Evolutionary conservation across 35 echinoderm and acorn worm genomes (phyloP).

Genomic region (Diadema setosum): DNA sequence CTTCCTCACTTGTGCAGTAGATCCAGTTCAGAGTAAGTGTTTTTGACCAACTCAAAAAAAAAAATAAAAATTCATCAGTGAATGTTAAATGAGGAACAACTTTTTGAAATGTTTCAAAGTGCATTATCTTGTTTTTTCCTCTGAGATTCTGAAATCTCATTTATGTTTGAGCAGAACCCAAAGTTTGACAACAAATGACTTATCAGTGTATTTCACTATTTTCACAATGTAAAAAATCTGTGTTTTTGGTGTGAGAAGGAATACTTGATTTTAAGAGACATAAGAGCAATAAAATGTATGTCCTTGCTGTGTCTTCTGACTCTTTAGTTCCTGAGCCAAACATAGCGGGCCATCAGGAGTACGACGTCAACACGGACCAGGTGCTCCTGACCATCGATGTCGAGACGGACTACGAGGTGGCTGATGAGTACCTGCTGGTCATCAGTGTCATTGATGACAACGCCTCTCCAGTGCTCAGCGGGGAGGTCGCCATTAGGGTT

Average conservation of each 20-base stretch:
- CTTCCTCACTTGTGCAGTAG: slow-evolving; percentile 45
- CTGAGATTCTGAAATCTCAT: too few species aligned
- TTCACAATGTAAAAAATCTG: too few species aligned
- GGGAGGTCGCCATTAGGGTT: slow-evolving; percentile 71
- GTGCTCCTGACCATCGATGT: slow-evolving; percentile 62
- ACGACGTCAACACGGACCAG: slow-evolving; percentile 58
- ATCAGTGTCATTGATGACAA: slow-evolving; percentile 65
- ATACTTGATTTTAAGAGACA: too few species aligned
- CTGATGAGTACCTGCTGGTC: slow-evolving; percentile 44
- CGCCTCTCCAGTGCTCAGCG: slow-evolving; percentile 47
- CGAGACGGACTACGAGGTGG: slow-evolving; percentile 62
- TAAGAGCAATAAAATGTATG: neutral
- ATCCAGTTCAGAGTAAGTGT: neutral
- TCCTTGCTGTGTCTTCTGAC: neutral
- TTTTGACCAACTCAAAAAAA: too few species aligned
- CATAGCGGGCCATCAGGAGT: slow-evolving; percentile 41
- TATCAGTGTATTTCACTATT: too few species aligned
- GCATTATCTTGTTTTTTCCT: too few species aligned
- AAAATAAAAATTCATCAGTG: too few species aligned
- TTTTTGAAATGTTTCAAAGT: too few species aligned
- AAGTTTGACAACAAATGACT: too few species aligned
- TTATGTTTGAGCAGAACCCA: too few species aligned
- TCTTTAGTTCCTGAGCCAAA: slow-evolving; percentile 53
- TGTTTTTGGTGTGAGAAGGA: too few species aligned
- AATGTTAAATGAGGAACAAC: too few species aligned